phyloP scores from a whole-genome alignment of 2,888 invertebrate species.

The Platycnemis pennipes region DNA sequence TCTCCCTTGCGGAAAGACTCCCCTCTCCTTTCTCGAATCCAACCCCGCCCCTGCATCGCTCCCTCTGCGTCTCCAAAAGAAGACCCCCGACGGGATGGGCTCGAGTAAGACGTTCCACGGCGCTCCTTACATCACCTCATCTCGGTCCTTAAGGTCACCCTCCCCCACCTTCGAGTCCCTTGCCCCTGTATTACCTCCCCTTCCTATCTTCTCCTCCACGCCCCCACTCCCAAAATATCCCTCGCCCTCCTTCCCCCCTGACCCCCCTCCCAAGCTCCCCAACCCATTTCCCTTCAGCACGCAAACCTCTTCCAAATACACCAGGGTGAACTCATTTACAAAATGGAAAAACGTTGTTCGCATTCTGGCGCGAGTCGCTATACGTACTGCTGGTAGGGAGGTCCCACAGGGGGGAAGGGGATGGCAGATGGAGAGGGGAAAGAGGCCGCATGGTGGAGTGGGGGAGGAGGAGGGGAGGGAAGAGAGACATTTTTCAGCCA shows the following conservation, averaged over 20 bases:
- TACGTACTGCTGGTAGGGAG: neutral
- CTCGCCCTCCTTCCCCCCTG: neutral
- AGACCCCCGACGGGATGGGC: neutral
- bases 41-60: neutral
- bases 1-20: neutral
- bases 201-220: neutral
- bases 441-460: neutral
- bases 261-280: neutral
- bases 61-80: neutral
- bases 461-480: neutral
- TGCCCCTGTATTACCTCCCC: neutral
- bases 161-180: neutral
- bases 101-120: slow-evolving; percentile 1
- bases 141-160: neutral
- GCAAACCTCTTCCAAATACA: slow-evolving; percentile 27
- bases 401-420: neutral
- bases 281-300: neutral
- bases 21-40: neutral
- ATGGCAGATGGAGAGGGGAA: too few relatives aligned
- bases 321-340: slow-evolving; percentile 26
- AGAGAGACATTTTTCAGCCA: neutral
- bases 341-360: slow-evolving; percentile 29
- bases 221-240: neutral
- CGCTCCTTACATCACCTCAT: neutral
- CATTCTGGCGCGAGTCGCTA: neutral